Evolutionary conservation across 2,888 invertebrate species (phyloP), one percentile per base, ranked within the genome.

Genomic region (Drosophila colorata): DNA sequence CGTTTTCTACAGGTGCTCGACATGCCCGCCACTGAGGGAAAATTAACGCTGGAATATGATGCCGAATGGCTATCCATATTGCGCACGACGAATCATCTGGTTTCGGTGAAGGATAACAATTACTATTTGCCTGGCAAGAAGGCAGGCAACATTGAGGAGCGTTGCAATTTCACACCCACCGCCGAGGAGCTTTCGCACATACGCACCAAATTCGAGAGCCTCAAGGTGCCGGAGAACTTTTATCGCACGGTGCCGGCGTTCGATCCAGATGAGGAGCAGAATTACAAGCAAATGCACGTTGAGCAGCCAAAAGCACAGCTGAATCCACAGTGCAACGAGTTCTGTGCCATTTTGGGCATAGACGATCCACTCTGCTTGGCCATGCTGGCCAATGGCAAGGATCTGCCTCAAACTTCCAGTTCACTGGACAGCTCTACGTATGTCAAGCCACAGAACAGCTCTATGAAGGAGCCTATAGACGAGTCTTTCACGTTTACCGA

Each of bases 21-120:
- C 60, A 60, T 87, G 25, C 68, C 81, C 2, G 49, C 46, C n/a
- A 47, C 20, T 6, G 41, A 46, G 2, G 44, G 11, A 1, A 68
- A 83, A 4, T 20, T 80, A 8, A 59, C 23, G 0, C 66, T 92
- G 4, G 84, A 94, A 74, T 96, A 97, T 91, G 99, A 99, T 93
- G 93, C 95, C n/a, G 98, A 99, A 92, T 99, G 99, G 99, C 93
- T 99, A 68, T 95, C 97, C 9, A 94, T 99, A 88, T 93, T 99
- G 46, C 95, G 95, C 89, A 94, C 94, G 73, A 99, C 99, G 1
- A 97, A 99, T 93, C 97, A 98, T 93, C 93, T 99, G 47, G 92
- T 97, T 43, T 96, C 95, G 88, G 94, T 96, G 0, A 96, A 95
- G 88, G 94, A 93, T 86, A 91, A 93, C 9, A 93, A 93, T 46